Base-by-base conservation (phyloP, 2,888 invertebrate genomes). In the Cantharis lateralis region DNA sequence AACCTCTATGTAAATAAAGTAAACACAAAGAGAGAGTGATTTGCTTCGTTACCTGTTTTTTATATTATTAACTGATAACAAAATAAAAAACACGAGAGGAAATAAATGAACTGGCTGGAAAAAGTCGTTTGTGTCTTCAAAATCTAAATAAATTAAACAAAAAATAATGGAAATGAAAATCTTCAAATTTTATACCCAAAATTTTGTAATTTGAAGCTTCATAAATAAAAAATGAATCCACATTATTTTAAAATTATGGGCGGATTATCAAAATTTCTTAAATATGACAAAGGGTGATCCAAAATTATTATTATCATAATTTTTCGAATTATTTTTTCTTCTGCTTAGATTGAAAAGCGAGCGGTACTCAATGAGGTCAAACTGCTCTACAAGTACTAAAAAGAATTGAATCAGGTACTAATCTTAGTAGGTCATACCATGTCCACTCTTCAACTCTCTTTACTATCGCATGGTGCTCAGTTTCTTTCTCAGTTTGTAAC, bases 371-470 rank as follows among this genome's bases (percentile, higher is more conserved):
- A 66, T 66, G 64, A 66, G 70, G 70, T 70, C 70, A 28, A 20
- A n/a, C 66, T 68, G 64, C 64, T 28, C 32, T 32, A 64, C 64
- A 48, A 26, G 66, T 71, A 71, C 62, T 70, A 72, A 72, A 28
- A 72, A 78, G 70, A 78, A 74, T 71, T 26, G 74, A 70, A 68
- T 69, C 70, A 70, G 61, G 48, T 66, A 63, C 75, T 79, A 79
- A 75, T 73, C 68, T 81, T 81, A 79, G 81, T 81, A 80, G 81
- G 81, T 79, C 81, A 81, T 62, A 68, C 76, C 75, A 78, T 79
- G 78, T 72, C 77, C 79, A 76, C 68, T 76, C 76, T 72, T 77
- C 73, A 70, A 80, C 80, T 80, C 80, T 80, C 80, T 80, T 77
- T 66, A 68, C 11, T 28, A 69, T 68, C 68, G 73, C 69, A 48